Evolutionary conservation across 2,888 invertebrate genomes (phyloP), one percentile per base, ranked within the genome.

Genomic region (Cryptus armator): DNA sequence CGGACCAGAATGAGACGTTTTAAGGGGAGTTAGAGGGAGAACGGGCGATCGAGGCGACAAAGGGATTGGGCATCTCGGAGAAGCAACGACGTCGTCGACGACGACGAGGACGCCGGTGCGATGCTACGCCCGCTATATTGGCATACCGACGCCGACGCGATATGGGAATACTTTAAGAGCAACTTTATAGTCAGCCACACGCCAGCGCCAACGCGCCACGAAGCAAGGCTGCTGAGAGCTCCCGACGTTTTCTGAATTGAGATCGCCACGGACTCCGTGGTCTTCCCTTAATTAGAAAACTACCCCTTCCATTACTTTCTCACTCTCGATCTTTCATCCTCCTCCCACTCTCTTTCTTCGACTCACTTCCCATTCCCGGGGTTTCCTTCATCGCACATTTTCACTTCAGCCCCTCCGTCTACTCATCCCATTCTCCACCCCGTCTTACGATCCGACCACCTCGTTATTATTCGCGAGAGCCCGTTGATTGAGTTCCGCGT

Each of bases 81-180:
- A 74, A 80, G 81, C 51, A 77, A 75, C 68, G 84, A 67, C 29
- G 68, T 14, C 46, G 64, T 72, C 66, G 68, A 64, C 75, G 74
- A 75, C 70, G 85, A 76, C 76, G 68, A 70, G 48, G 64, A 70
- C 44, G 77, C 64, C 56, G 75, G 86, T 87, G 88, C 89, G 82
- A 85, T 80, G 59, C 83, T 82, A 84, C 68, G 76, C 59, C 37
- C 19, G 24, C 89, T 92, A 93, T 93, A 93, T 93, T 93, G 93
- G 92, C 93, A 93, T 93, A 93, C 93, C 93, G 88, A 89, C 89
- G 91, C 87, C 85, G 88, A 88, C 66, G 85, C 90, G 91, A 93
- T 92, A 93, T 93, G 92, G 92, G 92, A 93, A 93, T 93, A 93
- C 93, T 92, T 93, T 91, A 91, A 92, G 90, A 90, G 90, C 91